phyloP scores from a whole-genome alignment of 2,888 invertebrate species.

The Stenoptilia bipunctidactyla region DNA sequence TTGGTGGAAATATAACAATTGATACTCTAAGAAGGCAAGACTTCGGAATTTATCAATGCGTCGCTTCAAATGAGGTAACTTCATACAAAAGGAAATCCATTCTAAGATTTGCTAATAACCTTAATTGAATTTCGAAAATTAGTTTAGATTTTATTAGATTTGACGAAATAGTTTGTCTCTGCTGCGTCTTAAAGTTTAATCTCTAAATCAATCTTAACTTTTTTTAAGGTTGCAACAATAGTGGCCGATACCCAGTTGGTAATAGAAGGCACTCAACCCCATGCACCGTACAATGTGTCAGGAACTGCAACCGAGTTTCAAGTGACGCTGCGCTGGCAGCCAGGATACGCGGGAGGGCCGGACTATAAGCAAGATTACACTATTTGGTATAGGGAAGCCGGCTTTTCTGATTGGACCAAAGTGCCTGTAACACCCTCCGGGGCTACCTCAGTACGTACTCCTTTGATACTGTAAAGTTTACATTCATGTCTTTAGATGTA shows the following conservation, averaged over 20 bases:
- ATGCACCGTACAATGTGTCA: constrained; percentile 96
- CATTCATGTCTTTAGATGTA: too few species aligned
- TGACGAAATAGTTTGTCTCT: too few species aligned
- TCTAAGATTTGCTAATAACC: too few species aligned
- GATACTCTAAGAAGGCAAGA: constrained; percentile 88
- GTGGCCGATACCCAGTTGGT: constrained; percentile 90
- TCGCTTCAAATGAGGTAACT: constrained; percentile 86
- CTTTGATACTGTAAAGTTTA: too few species aligned
- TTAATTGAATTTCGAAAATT: too few species aligned
- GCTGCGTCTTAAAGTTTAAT: too few species aligned
- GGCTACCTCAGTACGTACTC: constrained; percentile 75
- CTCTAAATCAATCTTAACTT: constrained; percentile 1
- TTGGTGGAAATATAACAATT: constrained; percentile 92
- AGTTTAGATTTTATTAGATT: too few species aligned
- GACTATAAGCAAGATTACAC: constrained; percentile 96
- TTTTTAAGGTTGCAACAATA: constrained; percentile 85
- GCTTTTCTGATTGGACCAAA: constrained; percentile 91
- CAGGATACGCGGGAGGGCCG: constrained; percentile 95
- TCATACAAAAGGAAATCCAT: background rate
- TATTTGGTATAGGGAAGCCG: constrained; percentile 93
- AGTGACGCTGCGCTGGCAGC: constrained; percentile 92
- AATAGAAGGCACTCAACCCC: constrained; percentile 95
- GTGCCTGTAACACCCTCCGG: constrained; percentile 94
- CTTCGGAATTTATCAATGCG: constrained; percentile 96
- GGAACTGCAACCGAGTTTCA: constrained; percentile 91